phyloP scores from a whole-genome alignment of 2,113 vertebrate species.

The Lophotis ruficrista region DNA sequence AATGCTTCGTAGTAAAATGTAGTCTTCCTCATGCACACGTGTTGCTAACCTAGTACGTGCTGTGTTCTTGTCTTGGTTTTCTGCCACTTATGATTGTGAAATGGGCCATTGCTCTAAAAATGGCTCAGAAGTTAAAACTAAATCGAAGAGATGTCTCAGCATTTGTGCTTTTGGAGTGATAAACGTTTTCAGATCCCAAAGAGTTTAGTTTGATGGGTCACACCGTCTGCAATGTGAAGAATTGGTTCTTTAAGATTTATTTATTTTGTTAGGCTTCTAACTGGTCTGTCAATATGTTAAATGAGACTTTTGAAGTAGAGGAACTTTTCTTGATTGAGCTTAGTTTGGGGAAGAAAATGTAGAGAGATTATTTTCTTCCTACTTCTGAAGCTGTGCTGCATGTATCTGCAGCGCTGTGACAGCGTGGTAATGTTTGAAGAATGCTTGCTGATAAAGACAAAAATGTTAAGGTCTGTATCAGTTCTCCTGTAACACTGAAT shows the following conservation, averaged over 20 bases:
- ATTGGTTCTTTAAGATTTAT: not conserved
- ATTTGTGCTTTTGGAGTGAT: accelerated
- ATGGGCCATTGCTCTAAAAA: not conserved
- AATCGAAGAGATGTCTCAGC: not conserved
- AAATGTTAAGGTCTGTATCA: not conserved
- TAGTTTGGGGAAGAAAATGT: not conserved
- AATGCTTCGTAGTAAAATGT: not conserved
- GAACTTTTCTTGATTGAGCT: not conserved
- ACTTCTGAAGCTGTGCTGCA: not conserved
- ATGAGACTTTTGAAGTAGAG: not conserved
- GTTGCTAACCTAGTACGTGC: not conserved
- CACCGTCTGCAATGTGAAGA: not conserved
- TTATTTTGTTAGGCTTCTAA: not conserved
- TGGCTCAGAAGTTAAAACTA: not conserved
- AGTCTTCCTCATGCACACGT: not conserved
- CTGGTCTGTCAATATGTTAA: not conserved
- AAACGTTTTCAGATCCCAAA: not conserved
- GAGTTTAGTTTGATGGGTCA: not conserved
- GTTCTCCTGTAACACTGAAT: not conserved
- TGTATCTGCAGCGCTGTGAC: not conserved
- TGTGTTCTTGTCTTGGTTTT: not conserved
- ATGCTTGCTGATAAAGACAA: not conserved
- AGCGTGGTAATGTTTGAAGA: not conserved
- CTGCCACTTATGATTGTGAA: not conserved
- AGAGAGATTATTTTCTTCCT: not conserved